Evolutionary conservation across 2,797 vertebrate species (phyloP).

Genomic region (Eulemur mongoz): DNA sequence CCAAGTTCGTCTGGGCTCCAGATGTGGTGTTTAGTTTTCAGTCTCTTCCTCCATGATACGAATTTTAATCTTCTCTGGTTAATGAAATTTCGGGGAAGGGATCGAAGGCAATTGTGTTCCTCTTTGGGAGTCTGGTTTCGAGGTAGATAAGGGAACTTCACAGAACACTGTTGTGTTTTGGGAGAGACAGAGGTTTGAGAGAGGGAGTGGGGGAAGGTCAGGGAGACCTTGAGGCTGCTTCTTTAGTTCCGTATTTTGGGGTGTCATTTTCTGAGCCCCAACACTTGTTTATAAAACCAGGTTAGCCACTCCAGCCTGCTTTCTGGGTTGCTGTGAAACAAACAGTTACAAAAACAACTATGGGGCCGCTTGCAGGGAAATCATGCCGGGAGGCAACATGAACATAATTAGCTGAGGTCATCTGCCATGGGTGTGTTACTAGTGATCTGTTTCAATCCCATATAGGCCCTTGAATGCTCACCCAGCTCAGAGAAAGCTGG

Average conservation of each 20-base stretch:
- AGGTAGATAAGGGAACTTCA: neutral
- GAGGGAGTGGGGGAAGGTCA: neutral
- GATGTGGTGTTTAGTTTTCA: neutral
- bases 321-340: neutral
- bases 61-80: neutral
- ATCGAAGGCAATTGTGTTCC: neutral
- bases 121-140: neutral
- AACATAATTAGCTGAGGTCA: rapidly evolving
- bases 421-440: neutral
- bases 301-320: no score
- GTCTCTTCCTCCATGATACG: neutral
- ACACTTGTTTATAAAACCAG: neutral
- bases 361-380: neutral
- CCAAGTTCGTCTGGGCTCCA: neutral
- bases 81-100: neutral
- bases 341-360: rapidly evolving
- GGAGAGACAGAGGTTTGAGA: neutral
- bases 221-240: neutral
- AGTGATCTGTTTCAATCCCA: neutral
- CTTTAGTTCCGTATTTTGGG: neutral
- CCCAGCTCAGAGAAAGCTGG: neutral
- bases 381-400: rapidly evolving
- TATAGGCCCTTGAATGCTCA: neutral
- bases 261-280: neutral
- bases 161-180: neutral